phyloP scores from a whole-genome alignment of 2,797 vertebrate genomes.

The Pangasius sanitwongsei region DNA sequence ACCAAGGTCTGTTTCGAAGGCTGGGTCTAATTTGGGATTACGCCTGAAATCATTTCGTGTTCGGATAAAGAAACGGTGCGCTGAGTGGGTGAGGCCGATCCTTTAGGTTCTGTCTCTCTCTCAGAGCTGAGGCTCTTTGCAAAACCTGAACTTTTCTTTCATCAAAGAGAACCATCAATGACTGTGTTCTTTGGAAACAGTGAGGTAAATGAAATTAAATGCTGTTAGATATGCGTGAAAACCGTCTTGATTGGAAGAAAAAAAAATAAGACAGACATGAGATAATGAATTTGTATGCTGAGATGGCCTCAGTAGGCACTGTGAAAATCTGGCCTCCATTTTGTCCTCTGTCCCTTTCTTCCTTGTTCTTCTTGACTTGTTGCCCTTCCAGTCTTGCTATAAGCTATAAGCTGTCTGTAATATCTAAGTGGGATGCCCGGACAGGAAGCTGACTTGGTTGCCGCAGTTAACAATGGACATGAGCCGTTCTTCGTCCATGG shows the following conservation, averaged over 20 bases:
- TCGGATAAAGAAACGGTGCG: background rate
- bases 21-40: background rate
- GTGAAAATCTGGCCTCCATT: background rate
- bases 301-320: background rate
- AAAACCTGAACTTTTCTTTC: background rate
- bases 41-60: background rate
- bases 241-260: background rate
- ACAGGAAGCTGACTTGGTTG: conserved; percentile 64
- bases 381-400: background rate
- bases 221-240: background rate
- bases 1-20: background rate
- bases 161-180: background rate
- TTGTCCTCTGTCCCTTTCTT: background rate
- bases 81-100: background rate
- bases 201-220: background rate
- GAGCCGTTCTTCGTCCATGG: conserved; percentile 75
- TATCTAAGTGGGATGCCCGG: conserved; percentile 68
- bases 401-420: background rate
- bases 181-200: background rate
- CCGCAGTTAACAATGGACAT: conserved; percentile 74
- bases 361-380: background rate
- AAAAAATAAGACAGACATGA: background rate
- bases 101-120: background rate
- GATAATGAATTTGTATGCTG: background rate
- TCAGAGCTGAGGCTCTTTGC: background rate